phyloP scores from a whole-genome alignment of 2,113 vertebrate species.

The Falcunculus frontatus region DNA sequence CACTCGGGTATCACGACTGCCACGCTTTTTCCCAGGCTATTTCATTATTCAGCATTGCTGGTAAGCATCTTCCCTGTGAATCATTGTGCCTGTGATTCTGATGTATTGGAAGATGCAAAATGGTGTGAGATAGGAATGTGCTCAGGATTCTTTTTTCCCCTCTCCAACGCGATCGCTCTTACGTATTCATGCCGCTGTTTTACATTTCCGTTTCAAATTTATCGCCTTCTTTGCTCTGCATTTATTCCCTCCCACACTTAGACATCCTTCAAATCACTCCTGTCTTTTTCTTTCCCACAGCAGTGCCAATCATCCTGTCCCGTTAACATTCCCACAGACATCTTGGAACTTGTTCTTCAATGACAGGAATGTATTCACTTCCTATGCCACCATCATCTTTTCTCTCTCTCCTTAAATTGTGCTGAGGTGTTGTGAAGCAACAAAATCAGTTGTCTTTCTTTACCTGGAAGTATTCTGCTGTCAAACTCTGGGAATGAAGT shows the following conservation, averaged over 20 bases:
- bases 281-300: neutral
- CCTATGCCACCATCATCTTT: neutral
- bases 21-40: neutral
- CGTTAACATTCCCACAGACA: neutral
- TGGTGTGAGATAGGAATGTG: neutral
- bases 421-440: neutral
- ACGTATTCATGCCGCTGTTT: neutral
- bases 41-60: neutral
- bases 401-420: neutral
- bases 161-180: neutral
- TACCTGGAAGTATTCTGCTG: neutral
- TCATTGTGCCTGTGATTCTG: neutral
- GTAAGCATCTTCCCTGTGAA: neutral
- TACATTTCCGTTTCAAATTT: neutral
- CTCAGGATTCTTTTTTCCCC: neutral
- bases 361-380: neutral
- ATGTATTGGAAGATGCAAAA: neutral
- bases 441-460: neutral
- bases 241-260: neutral
- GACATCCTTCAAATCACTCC: neutral
- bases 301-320: neutral
- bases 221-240: neutral
- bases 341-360: neutral
- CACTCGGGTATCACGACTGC: neutral
- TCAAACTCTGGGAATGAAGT: neutral